Percentiles rank a stretch among this genome's conserved stretches.
These are phyloP conservation scores for Drosophila arawakana DNA, from an alignment of 1,140 invertebrate genomes.

Conservation along the genomic window DNA sequence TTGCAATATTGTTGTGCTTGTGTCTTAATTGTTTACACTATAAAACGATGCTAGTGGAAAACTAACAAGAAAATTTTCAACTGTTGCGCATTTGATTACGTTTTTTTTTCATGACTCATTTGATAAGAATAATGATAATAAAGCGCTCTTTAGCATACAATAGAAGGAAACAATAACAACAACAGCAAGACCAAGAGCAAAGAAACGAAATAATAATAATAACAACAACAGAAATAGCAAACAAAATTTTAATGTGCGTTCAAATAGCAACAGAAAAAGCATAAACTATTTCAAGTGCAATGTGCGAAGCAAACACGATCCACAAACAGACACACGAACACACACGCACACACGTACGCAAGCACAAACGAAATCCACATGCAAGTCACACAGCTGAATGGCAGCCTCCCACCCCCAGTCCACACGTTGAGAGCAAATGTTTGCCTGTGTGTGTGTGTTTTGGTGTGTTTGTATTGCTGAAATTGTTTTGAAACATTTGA, in stretches of 20 bases:
- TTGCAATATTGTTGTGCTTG: constrained; percentile 35
- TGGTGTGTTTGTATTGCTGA: constrained; percentile 16
- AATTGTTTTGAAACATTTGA: constrained; percentile 57
- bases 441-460: constrained; percentile 9
- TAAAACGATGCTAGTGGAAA: constrained; percentile 3
- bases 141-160: constrained; percentile 26
- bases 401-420: neutral
- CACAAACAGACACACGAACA: constrained; percentile 21
- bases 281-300: constrained; percentile 74
- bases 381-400: constrained; percentile 4
- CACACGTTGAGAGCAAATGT: constrained; percentile 13
- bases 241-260: constrained; percentile 27
- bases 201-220: constrained; percentile 3
- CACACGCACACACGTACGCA: neutral
- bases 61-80: constrained; percentile 9
- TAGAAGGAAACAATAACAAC: constrained; percentile 25
- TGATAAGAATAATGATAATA: constrained; percentile 68
- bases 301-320: constrained; percentile 37
- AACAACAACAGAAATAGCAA: constrained; percentile 22
- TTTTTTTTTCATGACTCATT: constrained; percentile 53
- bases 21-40: constrained; percentile 33
- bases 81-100: constrained; percentile 10
- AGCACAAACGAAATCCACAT: constrained; percentile 26
- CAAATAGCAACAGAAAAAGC: constrained; percentile 19
- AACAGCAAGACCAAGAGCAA: constrained; percentile 13